Percentiles rank a stretch among this genome's conserved stretches.
These are phyloP conservation scores for Edolisoma coerulescens DNA, from an alignment of 2,113 vertebrate species.

Conservation along the genomic window DNA sequence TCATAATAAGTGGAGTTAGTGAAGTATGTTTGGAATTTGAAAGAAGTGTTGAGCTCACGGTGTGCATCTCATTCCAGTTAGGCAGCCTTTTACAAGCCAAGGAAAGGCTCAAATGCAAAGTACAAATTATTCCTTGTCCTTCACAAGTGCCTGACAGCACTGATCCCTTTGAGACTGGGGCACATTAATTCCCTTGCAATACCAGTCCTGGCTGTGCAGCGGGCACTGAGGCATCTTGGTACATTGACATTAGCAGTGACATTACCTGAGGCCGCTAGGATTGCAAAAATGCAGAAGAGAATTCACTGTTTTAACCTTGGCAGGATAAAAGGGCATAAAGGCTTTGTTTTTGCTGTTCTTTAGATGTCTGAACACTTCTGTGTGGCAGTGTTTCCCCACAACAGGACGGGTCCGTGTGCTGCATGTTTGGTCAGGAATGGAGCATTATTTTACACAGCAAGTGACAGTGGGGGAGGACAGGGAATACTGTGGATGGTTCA, in stretches of 20 bases:
- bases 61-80: not conserved
- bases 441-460: not conserved
- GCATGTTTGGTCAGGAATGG: not conserved
- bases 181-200: not conserved
- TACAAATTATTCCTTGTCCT: constrained; percentile 13
- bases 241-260: not conserved
- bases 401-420: not conserved
- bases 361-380: not conserved
- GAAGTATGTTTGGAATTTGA: constrained; percentile 54
- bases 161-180: not conserved
- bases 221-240: not conserved
- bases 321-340: not conserved
- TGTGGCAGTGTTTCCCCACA: not conserved
- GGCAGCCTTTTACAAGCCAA: not conserved
- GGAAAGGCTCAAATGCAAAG: not conserved
- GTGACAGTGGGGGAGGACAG: not conserved
- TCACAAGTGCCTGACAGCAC: not conserved
- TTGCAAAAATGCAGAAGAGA: not conserved
- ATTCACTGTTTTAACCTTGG: not conserved
- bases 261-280: not conserved
- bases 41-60: not conserved
- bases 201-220: not conserved
- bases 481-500: not conserved
- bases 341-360: not conserved
- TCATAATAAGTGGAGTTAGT: not conserved